Evolutionary conservation across 2,113 vertebrate genomes (phyloP).

Genomic region (Numida meleagris): DNA sequence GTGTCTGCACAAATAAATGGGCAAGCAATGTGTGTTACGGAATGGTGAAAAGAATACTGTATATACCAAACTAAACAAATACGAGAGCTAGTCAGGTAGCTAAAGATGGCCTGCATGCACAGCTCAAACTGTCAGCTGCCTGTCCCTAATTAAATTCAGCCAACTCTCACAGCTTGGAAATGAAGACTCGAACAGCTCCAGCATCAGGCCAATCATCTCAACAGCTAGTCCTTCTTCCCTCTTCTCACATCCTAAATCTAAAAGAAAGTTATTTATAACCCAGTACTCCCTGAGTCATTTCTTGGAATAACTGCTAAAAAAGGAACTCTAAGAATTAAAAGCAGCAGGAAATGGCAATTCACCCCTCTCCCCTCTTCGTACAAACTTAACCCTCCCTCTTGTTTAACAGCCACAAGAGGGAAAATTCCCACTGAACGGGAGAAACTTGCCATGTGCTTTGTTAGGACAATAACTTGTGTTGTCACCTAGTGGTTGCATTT

Average conservation of each 20-base stretch:
- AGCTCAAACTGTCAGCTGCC: background rate
- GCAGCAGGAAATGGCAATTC: background rate
- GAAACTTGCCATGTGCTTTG: background rate
- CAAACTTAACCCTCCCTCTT: background rate
- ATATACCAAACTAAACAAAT: background rate
- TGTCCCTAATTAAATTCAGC: background rate
- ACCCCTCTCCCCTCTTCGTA: background rate
- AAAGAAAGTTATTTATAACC: background rate
- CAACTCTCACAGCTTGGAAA: background rate
- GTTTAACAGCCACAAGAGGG: background rate
- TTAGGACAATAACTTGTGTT: background rate
- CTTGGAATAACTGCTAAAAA: background rate
- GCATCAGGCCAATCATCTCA: background rate
- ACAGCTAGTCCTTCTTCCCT: background rate
- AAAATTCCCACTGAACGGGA: background rate
- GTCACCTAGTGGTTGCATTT: background rate
- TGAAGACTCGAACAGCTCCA: background rate
- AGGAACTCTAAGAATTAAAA: background rate
- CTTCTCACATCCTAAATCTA: background rate
- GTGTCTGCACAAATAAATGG: background rate
- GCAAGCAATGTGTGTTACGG: background rate
- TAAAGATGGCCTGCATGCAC: background rate
- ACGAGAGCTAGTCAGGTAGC: background rate
- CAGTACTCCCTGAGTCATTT: background rate
- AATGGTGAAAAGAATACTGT: background rate